A percentile compares a stretch with the other conserved stretches of the same genome.
phyloP scores from a whole-genome alignment of 2,113 vertebrate species.

The Bubo scandiacus region DNA sequence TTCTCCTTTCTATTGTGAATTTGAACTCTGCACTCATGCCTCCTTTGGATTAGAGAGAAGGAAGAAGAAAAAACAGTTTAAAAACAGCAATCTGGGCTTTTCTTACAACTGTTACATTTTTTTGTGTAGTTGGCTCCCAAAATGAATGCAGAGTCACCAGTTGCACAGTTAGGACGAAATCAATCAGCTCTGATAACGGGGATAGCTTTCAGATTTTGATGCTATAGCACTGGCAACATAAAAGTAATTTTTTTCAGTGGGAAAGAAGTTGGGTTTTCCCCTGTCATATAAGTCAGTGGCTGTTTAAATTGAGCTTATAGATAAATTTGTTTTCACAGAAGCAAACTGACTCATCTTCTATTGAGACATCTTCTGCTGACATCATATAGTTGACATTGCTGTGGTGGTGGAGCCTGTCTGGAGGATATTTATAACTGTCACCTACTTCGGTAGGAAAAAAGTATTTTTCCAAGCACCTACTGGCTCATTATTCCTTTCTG shows the following conservation, averaged over 20 bases:
- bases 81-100: neutral
- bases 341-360: neutral
- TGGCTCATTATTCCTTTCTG: neutral
- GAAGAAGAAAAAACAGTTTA: neutral
- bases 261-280: neutral
- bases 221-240: neutral
- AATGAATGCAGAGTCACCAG: neutral
- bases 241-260: neutral
- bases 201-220: neutral
- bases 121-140: neutral
- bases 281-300: neutral
- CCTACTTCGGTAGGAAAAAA: neutral
- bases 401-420: neutral
- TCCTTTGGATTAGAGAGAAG: neutral
- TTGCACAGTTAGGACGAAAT: neutral
- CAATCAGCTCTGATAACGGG: neutral
- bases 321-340: neutral
- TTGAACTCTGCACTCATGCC: neutral
- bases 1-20: neutral
- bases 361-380: neutral
- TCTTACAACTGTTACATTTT: neutral
- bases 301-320: neutral
- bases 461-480: neutral
- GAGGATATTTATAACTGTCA: neutral
- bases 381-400: neutral